Evolutionary conservation across 2,797 vertebrate species (phyloP).

Genomic region (Neopelma chrysocephalum): DNA sequence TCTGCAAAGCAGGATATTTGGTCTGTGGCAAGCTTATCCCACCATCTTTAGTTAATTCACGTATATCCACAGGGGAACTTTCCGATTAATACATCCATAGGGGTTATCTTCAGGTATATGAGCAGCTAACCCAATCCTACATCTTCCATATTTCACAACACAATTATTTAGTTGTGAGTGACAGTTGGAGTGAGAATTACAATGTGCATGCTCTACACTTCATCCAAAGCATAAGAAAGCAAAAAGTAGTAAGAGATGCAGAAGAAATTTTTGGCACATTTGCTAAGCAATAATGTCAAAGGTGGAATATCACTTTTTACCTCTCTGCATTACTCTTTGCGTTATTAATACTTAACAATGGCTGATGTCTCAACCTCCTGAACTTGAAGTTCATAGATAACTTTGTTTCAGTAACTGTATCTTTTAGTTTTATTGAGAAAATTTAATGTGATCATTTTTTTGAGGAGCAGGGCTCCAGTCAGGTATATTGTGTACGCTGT

Average conservation of each 20-base stretch:
- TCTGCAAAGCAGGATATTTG: not conserved
- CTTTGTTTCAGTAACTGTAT: not conserved
- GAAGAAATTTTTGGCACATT: not conserved
- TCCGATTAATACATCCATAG: not conserved
- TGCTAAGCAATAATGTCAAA: not conserved
- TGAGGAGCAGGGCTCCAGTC: fast-evolving
- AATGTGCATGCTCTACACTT: not conserved
- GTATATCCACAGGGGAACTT: not conserved
- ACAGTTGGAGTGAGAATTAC: not conserved
- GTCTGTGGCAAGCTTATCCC: not conserved
- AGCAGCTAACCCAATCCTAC: not conserved
- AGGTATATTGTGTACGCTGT: not conserved
- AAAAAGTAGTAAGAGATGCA: not conserved
- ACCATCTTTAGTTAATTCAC: not conserved
- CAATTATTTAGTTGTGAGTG: not conserved
- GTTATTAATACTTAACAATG: not conserved
- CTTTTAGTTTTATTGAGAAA: not conserved
- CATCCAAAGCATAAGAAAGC: not conserved
- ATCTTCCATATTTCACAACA: not conserved
- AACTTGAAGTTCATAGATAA: not conserved
- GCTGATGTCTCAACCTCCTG: not conserved
- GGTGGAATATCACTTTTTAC: not conserved
- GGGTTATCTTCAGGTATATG: not conserved
- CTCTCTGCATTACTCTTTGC: not conserved
- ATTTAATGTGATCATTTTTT: not conserved